Conservation (phyloP, 2,113 vertebrate genomes). For the Thermophis baileyi region DNA sequence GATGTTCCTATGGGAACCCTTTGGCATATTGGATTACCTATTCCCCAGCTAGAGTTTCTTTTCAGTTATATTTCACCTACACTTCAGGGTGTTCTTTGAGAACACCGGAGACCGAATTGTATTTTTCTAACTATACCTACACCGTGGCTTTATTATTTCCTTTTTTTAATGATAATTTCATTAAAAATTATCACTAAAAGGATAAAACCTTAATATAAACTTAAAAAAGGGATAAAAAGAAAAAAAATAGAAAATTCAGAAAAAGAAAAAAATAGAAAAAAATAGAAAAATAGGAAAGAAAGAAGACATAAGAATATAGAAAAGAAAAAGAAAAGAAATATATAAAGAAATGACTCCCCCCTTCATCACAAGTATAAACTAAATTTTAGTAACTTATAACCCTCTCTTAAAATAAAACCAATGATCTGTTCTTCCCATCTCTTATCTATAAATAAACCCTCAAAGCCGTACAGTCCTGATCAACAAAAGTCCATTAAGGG, state of each 20-base stretch:
- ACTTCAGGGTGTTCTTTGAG: constrained; percentile 10
- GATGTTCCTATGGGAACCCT: constrained; percentile 52
- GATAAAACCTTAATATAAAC: background rate
- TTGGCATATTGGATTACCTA: constrained; percentile 27
- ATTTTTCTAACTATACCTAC: constrained; percentile 7
- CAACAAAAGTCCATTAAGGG: background rate
- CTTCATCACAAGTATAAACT: background rate
- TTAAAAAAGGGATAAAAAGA: background rate
- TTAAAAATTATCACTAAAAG: background rate
- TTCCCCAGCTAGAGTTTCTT: constrained; percentile 40
- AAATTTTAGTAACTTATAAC: background rate
- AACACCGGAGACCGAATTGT: background rate
- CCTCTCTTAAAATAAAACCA: background rate
- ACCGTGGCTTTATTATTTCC: background rate
- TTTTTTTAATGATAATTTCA: background rate
- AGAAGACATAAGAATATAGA: background rate
- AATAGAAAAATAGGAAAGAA: background rate
- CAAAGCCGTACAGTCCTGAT: background rate
- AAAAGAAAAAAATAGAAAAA: background rate
- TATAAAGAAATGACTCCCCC: background rate
- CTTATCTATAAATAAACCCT: background rate
- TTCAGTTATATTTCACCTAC: constrained; percentile 36
- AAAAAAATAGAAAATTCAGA: background rate
- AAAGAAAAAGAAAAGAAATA: background rate
- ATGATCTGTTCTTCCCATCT: background rate